Base-by-base conservation (phyloP, 2,797 vertebrate species). In the Falco peregrinus region DNA sequence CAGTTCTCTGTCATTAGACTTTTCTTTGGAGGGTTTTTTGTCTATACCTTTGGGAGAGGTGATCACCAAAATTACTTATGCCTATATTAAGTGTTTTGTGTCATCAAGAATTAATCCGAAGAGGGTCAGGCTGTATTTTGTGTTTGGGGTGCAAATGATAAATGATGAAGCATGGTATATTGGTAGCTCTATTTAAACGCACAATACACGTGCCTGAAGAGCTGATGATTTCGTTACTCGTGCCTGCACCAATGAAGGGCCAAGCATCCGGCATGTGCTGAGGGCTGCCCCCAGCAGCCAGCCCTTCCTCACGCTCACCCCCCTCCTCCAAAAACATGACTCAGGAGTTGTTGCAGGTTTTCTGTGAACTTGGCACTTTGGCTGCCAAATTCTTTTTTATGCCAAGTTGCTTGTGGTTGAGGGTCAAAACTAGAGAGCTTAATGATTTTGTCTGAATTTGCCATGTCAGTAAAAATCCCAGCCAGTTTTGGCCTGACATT, bases 181-280 rank as follows among this genome's bases (percentile, higher is more conserved):
- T n/a, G 11, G 37, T 82, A 64, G n/a, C 13, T 85, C 16, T 84
- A 11, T 43, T 65, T 71, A 53, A 78, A 78, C 33, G 26, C 17
- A 67, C 13, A 31, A 5, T 10, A 33, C 11, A 57, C 31, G 18
- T 59, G 31, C 21, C 21, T n/a, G n/a, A 59, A 45, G 22, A 37
- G 16, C 17, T 70, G 80, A 13, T 61, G 60, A 31, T 67, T 69
- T 51, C 89, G 21, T 80, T 86, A 25, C 45, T 69, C 6, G 29
- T 0, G 0, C 25, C 54, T 43, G 54, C 18, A 73, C 16, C 39
- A 57, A 1, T 0, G 4, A 57, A 59, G 28, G 13, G 12, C 56
- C 25, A 50, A 39, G 21, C 12, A 29, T 59, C 26, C 37, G 31
- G 35, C 3, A 4, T 4, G 6, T 47, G 60, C 59, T 54, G 50